Evolutionary conservation across 2,888 invertebrate species (phyloP).

Genomic region (Meganola albula): DNA sequence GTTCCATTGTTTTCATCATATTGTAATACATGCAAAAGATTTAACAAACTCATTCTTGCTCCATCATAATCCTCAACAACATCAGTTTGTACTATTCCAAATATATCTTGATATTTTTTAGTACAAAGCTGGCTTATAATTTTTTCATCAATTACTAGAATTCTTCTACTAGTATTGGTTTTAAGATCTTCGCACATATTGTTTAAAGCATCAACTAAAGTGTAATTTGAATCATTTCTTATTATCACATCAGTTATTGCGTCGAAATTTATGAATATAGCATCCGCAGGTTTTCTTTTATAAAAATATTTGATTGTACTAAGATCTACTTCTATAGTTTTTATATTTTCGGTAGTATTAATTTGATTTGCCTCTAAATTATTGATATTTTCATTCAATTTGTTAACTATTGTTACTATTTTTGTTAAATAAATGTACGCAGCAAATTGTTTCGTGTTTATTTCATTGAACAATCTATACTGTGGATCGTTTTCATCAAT

Average conservation of each 20-base stretch:
- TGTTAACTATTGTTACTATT: slow-evolving; percentile 49
- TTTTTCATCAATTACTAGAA: slow-evolving; percentile 45
- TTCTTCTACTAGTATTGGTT: slow-evolving; percentile 40
- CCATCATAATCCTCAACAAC: slow-evolving; percentile 35
- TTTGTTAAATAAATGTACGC: slow-evolving; percentile 51
- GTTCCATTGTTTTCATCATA: slow-evolving; percentile 22
- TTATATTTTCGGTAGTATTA: slow-evolving; percentile 32
- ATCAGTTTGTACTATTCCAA: slow-evolving; percentile 33
- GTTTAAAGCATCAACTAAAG: slow-evolving; percentile 40
- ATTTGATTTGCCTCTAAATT: slow-evolving; percentile 31
- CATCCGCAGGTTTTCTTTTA: slow-evolving; percentile 50
- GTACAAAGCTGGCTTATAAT: slow-evolving; percentile 50
- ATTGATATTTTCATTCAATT: slow-evolving; percentile 39
- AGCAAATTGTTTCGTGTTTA: slow-evolving; percentile 48
- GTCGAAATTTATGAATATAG: slow-evolving; percentile 56
- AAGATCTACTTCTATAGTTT: slow-evolving; percentile 38
- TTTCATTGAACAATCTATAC: slow-evolving; percentile 46
- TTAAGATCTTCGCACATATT: slow-evolving; percentile 43
- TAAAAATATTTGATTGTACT: slow-evolving; percentile 43
- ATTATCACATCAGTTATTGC: slow-evolving; percentile 50
- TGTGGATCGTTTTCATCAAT: slow-evolving; percentile 39
- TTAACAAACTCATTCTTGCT: slow-evolving; percentile 40
- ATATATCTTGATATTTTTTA: slow-evolving; percentile 48
- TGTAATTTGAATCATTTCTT: slow-evolving; percentile 39
- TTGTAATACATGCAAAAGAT: slow-evolving; percentile 38